phyloP scores from a whole-genome alignment of 2,888 invertebrate species.

The Drosophila parthenogenetica region DNA sequence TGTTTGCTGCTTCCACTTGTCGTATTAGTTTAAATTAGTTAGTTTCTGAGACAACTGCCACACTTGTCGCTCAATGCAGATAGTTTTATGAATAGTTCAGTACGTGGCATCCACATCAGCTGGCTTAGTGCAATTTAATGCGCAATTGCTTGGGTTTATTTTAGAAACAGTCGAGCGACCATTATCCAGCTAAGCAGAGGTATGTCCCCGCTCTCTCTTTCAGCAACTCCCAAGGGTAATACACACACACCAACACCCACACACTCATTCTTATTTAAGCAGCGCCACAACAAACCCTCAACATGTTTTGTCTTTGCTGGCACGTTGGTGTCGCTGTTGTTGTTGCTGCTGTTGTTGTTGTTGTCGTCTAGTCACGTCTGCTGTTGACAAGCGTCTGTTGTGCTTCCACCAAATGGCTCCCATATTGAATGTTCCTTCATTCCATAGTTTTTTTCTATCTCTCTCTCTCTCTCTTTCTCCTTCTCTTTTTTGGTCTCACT shows the following conservation, averaged over 20 bases:
- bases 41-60: conserved; percentile 9
- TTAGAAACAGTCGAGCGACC: conserved; percentile 48
- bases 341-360: conserved; percentile 36
- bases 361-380: conserved; percentile 78
- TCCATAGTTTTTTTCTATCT: conserved; percentile 5
- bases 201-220: neutral
- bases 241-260: neutral
- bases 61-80: conserved; percentile 19
- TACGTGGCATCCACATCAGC: conserved; percentile 46
- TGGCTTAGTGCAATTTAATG: conserved; percentile 70
- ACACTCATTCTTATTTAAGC: conserved; percentile 19
- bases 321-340: conserved; percentile 11
- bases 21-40: conserved; percentile 14
- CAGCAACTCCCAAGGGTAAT: neutral
- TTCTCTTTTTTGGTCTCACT: neutral
- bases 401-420: conserved; percentile 61
- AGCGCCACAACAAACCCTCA: conserved; percentile 34
- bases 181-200: conserved; percentile 12
- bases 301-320: conserved; percentile 62
- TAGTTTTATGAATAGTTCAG: conserved; percentile 6
- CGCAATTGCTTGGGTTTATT: conserved; percentile 70
- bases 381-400: conserved; percentile 75
- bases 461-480: conserved; percentile 2
- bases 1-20: neutral
- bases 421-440: conserved; percentile 68